Conservation (phyloP, 1,140 invertebrate genomes). For the Harpegnathos saltator region DNA sequence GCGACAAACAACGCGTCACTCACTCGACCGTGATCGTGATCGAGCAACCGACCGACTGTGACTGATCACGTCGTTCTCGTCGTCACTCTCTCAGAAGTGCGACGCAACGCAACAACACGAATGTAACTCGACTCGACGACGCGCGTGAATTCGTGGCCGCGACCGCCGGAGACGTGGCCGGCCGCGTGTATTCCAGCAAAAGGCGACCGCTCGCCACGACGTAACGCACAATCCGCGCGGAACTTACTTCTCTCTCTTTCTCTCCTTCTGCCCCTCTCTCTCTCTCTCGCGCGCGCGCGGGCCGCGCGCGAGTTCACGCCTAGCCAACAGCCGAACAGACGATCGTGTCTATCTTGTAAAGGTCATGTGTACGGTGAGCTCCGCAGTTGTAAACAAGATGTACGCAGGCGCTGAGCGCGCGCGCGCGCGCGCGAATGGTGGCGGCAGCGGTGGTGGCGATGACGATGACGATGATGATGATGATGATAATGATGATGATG, state of each 20-base stretch:
- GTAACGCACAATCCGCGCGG: conserved; percentile 1
- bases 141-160: conserved; percentile 14
- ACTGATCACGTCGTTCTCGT: not conserved
- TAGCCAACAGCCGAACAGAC: conserved; percentile 74
- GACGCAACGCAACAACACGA: not conserved
- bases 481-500: conserved; percentile 83
- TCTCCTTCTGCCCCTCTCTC: not conserved
- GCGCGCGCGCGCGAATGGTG: conserved; percentile 80
- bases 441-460: conserved; percentile 65
- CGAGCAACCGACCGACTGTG: not conserved
- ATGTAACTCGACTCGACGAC: not conserved
- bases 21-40: conserved; percentile 10
- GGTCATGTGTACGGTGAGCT: conserved; percentile 85
- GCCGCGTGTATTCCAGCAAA: conserved; percentile 32
- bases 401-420: conserved; percentile 82
- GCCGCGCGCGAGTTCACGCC: conserved; percentile 62
- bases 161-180: conserved; percentile 22
- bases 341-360: conserved; percentile 86
- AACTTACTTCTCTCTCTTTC: conserved; percentile 1
- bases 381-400: conserved; percentile 86
- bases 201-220: conserved; percentile 35
- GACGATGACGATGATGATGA: too few relatives aligned
- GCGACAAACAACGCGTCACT: conserved; percentile 68
- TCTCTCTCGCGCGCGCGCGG: not conserved
- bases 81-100: not conserved